Evolutionary conservation across 1,140 invertebrate species (phyloP).

Genomic region (Ceratina japonica): DNA sequence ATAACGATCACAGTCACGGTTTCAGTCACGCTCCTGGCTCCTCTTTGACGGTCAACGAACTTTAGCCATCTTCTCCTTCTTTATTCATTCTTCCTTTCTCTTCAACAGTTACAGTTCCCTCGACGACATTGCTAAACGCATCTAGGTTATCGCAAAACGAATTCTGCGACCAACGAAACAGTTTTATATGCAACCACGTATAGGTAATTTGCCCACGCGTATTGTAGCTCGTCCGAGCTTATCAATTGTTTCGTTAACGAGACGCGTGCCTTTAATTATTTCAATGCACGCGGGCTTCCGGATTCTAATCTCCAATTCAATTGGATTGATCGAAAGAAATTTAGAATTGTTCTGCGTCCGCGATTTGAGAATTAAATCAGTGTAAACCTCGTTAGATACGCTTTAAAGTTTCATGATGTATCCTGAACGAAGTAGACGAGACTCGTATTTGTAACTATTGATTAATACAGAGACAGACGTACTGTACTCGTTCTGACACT

Average conservation of each 20-base stretch:
- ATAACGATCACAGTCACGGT: conserved; percentile 60
- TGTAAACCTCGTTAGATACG: conserved; percentile 59
- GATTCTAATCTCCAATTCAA: not conserved
- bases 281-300: not conserved
- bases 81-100: conserved; percentile 23
- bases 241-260: too few species aligned
- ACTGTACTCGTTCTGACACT: too few species aligned
- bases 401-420: conserved; percentile 35
- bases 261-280: too few species aligned
- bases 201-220: too few species aligned
- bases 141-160: conserved; percentile 37
- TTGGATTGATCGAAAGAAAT: conserved; percentile 18
- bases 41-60: conserved; percentile 60
- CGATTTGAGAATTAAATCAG: conserved; percentile 16
- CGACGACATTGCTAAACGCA: conserved; percentile 22
- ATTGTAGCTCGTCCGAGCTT: too few species aligned
- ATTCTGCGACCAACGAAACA: not conserved
- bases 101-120: conserved; percentile 20
- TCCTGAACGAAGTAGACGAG: conserved; percentile 48
- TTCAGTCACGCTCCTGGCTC: conserved; percentile 51
- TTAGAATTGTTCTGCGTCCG: conserved; percentile 42
- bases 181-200: too few species aligned
- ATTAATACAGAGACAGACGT: conserved; percentile 35
- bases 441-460: conserved; percentile 27
- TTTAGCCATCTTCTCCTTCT: conserved; percentile 23